Evolutionary conservation across 2,113 vertebrate genomes (phyloP).

Genomic region (Athene cunicularia): DNA sequence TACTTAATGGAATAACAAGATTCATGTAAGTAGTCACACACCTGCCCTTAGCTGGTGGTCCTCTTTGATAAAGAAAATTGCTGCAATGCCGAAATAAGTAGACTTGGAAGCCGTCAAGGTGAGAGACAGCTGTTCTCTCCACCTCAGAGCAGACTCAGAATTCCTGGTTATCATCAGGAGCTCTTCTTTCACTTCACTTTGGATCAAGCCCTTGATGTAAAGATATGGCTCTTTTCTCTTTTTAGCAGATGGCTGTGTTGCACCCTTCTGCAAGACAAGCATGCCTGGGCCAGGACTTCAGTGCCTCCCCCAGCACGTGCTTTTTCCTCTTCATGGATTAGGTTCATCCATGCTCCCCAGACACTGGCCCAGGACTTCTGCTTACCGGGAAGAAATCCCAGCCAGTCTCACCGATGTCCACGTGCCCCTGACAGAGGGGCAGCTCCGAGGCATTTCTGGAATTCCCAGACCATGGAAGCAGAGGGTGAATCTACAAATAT

Average conservation of each 20-base stretch:
- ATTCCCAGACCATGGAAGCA: background rate
- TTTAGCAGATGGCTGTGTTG: background rate
- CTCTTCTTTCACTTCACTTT: background rate
- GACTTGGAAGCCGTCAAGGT: background rate
- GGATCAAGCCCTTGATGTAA: background rate
- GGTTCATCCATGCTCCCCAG: rapidly evolving
- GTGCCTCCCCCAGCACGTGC: background rate
- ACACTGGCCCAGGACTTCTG: background rate
- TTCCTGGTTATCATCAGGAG: background rate
- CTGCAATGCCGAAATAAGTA: background rate
- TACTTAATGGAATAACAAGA: background rate
- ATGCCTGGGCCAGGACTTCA: background rate
- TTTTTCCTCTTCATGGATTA: background rate
- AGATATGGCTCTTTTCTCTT: background rate
- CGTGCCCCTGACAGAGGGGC: background rate
- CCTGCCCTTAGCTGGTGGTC: background rate
- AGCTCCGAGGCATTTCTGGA: background rate
- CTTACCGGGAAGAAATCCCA: background rate
- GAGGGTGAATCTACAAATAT: background rate
- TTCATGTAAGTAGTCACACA: rapidly evolving
- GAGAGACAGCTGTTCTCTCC: background rate
- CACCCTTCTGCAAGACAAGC: background rate
- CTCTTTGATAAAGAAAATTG: background rate
- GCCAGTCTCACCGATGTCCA: rapidly evolving
- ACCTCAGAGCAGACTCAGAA: background rate